These are phyloP conservation scores for Orthonyx spaldingii DNA, from an alignment of 2,113 vertebrate genomes.

Conservation along the genomic window DNA sequence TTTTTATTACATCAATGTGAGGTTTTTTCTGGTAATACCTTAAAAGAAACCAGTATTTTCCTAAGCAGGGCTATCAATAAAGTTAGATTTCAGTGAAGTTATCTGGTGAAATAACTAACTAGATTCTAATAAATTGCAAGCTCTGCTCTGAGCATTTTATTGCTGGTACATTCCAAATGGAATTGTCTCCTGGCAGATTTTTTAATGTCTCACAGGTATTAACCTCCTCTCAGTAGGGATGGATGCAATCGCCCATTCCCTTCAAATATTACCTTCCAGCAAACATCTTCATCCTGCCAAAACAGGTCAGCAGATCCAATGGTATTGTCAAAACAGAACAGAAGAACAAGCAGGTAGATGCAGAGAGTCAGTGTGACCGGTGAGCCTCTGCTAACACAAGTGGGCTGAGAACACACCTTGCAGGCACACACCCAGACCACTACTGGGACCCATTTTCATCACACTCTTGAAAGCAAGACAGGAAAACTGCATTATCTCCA, in stretches of 20 bases:
- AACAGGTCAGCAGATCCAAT: neutral
- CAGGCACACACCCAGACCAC: neutral
- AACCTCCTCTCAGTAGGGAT: neutral
- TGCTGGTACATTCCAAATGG: neutral
- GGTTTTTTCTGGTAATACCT: neutral
- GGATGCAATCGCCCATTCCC: neutral
- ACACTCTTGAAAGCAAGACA: rapidly evolving
- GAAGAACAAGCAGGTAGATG: neutral
- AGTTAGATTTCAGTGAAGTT: neutral
- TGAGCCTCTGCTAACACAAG: neutral
- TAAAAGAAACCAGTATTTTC: neutral
- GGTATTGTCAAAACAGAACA: neutral
- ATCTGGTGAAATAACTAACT: neutral
- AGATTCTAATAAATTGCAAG: neutral
- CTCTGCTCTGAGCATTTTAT: neutral
- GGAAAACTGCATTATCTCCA: neutral
- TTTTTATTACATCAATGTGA: neutral
- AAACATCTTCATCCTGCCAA: neutral
- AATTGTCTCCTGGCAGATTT: neutral
- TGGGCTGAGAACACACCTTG: neutral
- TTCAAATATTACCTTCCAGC: neutral
- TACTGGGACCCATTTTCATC: neutral
- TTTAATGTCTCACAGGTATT: neutral
- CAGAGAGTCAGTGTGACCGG: neutral
- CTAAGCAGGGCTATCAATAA: neutral